Base-by-base conservation (phyloP, 2,797 vertebrate genomes). In the Sebastiscus tertius region DNA sequence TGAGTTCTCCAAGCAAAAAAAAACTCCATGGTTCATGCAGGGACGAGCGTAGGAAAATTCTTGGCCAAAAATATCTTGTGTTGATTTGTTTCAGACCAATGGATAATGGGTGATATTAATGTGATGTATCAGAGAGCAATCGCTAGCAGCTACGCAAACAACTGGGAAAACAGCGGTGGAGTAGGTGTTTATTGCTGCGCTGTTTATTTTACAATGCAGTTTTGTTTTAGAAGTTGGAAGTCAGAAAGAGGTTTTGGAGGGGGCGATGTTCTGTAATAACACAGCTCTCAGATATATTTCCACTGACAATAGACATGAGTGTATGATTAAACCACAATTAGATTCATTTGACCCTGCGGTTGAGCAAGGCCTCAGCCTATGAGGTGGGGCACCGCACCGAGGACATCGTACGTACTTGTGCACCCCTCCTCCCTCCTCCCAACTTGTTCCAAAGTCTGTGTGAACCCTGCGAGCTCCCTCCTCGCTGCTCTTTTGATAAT, bases 401-500 rank as follows among this genome's bases (percentile, higher is more conserved):
- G 85, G 82, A 89, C 81, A 74, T 67, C 58, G 59, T 60, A 49
- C 42, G 20, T 54, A 68, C 82, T 36, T 3, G 4, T 11, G 31
- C 76, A 63, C 75, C 63, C 72, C 72, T 61, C 79, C 79, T 62
- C 77, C 79, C 72, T 59, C 75, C 39, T 63, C 62, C 36, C 49
- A 33, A 60, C 70, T 61, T 29, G 59, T 75, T 81, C 75, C 75
- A 83, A 81, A 88, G 81, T 33, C 77, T 70, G 67, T 54, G 81
- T 91, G 88, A 93, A 93, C 92, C 87, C 85, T 79, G 69, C 24
- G 1, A 81, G 87, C 85, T 88, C 87, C 86, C 83, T 89, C 70
- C 79, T 81, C 16, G 3, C 75, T 74, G 89, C 77, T 91, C 92
- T 83, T 94, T 91, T 91, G 83, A 95, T 92, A 94, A 93, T 93